Base-by-base conservation (phyloP, 1,140 invertebrate species). In the Pseudomyrmex gracilis region DNA sequence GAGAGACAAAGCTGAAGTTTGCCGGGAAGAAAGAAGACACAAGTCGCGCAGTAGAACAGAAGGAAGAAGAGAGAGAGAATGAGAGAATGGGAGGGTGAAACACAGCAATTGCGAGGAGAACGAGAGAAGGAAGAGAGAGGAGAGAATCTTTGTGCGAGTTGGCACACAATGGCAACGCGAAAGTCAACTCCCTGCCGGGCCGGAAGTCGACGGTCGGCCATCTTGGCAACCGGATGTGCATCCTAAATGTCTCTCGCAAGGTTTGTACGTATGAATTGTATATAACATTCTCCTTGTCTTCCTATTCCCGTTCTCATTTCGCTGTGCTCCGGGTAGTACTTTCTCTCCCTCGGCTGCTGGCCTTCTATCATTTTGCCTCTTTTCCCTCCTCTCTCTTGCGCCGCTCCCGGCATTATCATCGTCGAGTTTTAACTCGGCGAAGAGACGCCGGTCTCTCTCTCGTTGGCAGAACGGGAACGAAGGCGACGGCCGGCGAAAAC, bases 181-280 rank as follows among this genome's bases (percentile, higher is more conserved):
- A 85, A 91, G 85, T 90, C 83, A 87, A 63, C 85, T 87, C 87
- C 84, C 88, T 73, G 66, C 73, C 60, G 87, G 71, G 90, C 84
- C 90, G 90, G 90, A 91, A 89, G 90, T 90, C 84, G 87, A 91
- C 78, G 86, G 89, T 89, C 90, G 88, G 90, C 90, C 90, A 90
- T 91, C 89, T 91, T 91, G 90, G 88, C 86, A 91, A 86, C 82
- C 88, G 90, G 89, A 91, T 85, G 90, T 90, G 86, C 88, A 90
- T 91, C 86, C 89, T 91, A 91, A 90, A 91, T 90, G 89, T 90
- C 90, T 90, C 90, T 90, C 85, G 86, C 80, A 84, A 90, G 88
- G 89, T 90, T 91, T 89, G 90, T 90, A 86, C 87, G 84, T 90
- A 86, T 73, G 80, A 89, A 89, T 89, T 85, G 84, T 89, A 85